A percentile compares a stretch with the other conserved stretches of the same genome.
These are phyloP conservation scores for Mayetiola destructor DNA, from an alignment of 2,888 invertebrate genomes.

Conservation along the genomic window DNA sequence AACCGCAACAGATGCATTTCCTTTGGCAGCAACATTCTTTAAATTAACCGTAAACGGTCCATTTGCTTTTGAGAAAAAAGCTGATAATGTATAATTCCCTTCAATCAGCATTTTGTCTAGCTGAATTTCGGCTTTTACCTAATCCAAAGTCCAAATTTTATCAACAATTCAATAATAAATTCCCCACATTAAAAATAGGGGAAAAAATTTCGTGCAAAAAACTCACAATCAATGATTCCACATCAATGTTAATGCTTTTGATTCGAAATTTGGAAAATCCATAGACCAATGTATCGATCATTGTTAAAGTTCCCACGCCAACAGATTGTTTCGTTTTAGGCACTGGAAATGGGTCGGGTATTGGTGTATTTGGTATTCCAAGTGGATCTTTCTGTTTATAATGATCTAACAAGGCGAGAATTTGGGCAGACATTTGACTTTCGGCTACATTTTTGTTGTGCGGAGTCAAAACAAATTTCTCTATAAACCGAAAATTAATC, in stretches of 20 bases:
- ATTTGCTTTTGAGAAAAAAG: conserved; percentile 52
- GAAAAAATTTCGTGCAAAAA: neutral
- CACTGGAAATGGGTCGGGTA: conserved; percentile 67
- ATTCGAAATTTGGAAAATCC: conserved; percentile 69
- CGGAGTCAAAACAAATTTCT: neutral
- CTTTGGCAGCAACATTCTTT: conserved; percentile 51
- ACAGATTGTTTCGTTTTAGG: conserved; percentile 61
- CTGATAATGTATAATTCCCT: conserved; percentile 54
- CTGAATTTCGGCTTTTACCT: conserved; percentile 56
- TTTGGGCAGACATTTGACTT: conserved; percentile 55
- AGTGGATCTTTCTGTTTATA: conserved; percentile 67
- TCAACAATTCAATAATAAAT: neutral
- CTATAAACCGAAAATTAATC: too few relatives aligned
- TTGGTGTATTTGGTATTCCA: conserved; percentile 61
- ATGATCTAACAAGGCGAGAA: conserved; percentile 55
- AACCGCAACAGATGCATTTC: conserved; percentile 54
- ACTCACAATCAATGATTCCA: conserved; percentile 57
- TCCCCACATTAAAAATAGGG: neutral
- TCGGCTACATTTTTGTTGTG: conserved; percentile 38
- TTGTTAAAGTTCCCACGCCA: conserved; percentile 51
- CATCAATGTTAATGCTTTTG: conserved; percentile 51
- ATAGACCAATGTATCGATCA: conserved; percentile 54
- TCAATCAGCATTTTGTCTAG: conserved; percentile 55
- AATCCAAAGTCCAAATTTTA: conserved; percentile 19
- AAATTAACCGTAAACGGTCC: conserved; percentile 69